Percentiles rank a stretch among this genome's conserved stretches.
Evolutionary conservation across 1,140 invertebrate genomes (phyloP).

Genomic region (Drosophila baimaii): DNA sequence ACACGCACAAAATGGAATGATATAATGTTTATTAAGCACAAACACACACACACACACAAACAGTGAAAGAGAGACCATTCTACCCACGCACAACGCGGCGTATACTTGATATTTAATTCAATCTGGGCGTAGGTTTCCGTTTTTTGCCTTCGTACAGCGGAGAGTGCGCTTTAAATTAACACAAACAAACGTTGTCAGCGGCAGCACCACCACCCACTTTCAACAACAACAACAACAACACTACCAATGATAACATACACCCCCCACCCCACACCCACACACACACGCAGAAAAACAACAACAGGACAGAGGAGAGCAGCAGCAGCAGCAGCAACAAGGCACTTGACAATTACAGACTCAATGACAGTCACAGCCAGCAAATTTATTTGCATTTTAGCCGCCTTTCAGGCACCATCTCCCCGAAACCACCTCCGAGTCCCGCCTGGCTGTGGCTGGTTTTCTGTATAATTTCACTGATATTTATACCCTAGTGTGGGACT

Average conservation of each 20-base stretch:
- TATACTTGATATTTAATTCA: conserved; percentile 80
- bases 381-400: conserved; percentile 77
- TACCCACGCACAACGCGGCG: conserved; percentile 45
- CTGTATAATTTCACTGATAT: conserved; percentile 27
- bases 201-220: conserved; percentile 38
- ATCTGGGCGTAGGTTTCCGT: conserved; percentile 71
- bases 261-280: conserved; percentile 15
- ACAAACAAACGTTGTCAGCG: conserved; percentile 75
- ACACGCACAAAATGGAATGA: conserved; percentile 44
- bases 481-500: conserved; percentile 24
- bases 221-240: conserved; percentile 24
- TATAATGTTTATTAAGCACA: conserved; percentile 55
- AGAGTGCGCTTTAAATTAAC: conserved; percentile 77
- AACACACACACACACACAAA: conserved; percentile 11
- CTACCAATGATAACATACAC: conserved; percentile 23
- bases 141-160: conserved; percentile 56
- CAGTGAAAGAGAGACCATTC: conserved; percentile 6
- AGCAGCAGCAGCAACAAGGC: conserved; percentile 59
- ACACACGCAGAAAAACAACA: conserved; percentile 33
- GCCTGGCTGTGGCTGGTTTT: background rate
- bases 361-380: conserved; percentile 78
- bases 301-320: conserved; percentile 36
- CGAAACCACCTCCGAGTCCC: conserved; percentile 7
- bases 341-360: conserved; percentile 80
- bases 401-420: conserved; percentile 33